phyloP scores from a whole-genome alignment of 2,113 vertebrate genomes.

The Lagopus leucura region DNA sequence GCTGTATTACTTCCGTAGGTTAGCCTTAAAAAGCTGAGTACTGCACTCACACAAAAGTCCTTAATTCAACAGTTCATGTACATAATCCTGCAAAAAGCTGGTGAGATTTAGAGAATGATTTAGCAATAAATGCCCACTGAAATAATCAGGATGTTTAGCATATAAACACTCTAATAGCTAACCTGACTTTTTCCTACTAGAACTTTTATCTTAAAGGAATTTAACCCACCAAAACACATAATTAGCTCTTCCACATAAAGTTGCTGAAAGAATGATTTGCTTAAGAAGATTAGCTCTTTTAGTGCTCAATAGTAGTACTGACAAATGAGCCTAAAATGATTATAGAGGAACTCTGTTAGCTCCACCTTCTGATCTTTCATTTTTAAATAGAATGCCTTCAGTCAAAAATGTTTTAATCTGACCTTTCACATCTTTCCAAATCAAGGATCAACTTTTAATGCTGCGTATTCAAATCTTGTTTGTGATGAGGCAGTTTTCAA shows the following conservation, averaged over 20 bases:
- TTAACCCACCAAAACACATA: conserved; percentile 46
- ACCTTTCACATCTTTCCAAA: conserved; percentile 20
- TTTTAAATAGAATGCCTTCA: conserved; percentile 48
- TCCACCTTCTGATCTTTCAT: conserved; percentile 60
- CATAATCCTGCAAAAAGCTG: not conserved
- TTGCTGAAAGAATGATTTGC: conserved; percentile 75
- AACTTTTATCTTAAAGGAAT: conserved; percentile 32
- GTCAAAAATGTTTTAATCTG: conserved; percentile 36
- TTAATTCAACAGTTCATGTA: not conserved
- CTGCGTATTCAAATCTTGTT: not conserved
- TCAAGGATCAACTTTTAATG: conserved; percentile 18
- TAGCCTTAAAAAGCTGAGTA: not conserved
- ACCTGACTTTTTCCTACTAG: conserved; percentile 25
- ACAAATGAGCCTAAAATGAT: conserved; percentile 78
- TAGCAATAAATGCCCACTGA: not conserved
- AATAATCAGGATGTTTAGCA: not conserved
- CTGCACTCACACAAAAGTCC: not conserved
- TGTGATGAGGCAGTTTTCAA: not conserved
- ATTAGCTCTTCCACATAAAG: conserved; percentile 74
- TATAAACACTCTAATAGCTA: conserved; percentile 5
- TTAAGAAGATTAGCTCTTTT: conserved; percentile 81
- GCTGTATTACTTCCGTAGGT: not conserved
- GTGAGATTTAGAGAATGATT: not conserved
- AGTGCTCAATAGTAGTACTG: conserved; percentile 73
- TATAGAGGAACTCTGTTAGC: conserved; percentile 71